A percentile compares a stretch with the other conserved stretches of the same genome.
phyloP scores from a whole-genome alignment of 30 jellyfish, hydroid and myxozoan species.

The Catostylus mosaicus region DNA sequence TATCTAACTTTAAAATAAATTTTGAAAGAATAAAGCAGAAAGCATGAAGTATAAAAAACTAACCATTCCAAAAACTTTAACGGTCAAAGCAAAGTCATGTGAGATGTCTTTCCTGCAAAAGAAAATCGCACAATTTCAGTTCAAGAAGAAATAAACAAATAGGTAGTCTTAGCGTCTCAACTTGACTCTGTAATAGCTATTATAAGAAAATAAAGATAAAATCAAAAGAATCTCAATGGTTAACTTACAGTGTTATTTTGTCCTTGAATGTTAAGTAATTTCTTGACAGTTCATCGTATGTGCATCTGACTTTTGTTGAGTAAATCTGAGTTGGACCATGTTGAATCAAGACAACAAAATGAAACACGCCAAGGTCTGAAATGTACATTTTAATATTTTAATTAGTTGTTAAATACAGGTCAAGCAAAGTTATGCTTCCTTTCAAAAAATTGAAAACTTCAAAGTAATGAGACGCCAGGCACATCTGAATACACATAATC shows the following conservation, averaged over 20 bases:
- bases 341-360: slow-evolving; percentile 90
- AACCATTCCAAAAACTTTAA: slow-evolving; percentile 98
- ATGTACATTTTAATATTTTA: background rate
- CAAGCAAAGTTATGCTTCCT: background rate
- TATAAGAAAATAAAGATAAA: background rate
- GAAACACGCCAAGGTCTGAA: slow-evolving; percentile 97
- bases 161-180: too few relatives aligned
- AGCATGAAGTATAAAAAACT: too few relatives aligned
- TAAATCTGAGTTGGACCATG: slow-evolving; percentile 87
- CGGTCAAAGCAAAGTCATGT: slow-evolving; percentile 81
- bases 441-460: too few relatives aligned
- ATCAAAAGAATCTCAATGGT: background rate
- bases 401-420: too few relatives aligned
- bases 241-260: slow-evolving; percentile 72
- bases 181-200: too few relatives aligned
- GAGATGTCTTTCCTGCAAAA: slow-evolving; percentile 80
- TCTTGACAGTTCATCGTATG: slow-evolving; percentile 87
- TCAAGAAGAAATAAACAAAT: too few relatives aligned
- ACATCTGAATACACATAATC: too few relatives aligned
- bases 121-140: background rate
- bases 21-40: too few relatives aligned
- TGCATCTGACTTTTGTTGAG: slow-evolving; percentile 85
- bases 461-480: too few relatives aligned
- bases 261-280: slow-evolving; percentile 69
- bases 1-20: too few relatives aligned